These are phyloP conservation scores for Holothuria leucospilota DNA, from an alignment of 53 echinoderm and acorn worm species.

Conservation along the genomic window DNA sequence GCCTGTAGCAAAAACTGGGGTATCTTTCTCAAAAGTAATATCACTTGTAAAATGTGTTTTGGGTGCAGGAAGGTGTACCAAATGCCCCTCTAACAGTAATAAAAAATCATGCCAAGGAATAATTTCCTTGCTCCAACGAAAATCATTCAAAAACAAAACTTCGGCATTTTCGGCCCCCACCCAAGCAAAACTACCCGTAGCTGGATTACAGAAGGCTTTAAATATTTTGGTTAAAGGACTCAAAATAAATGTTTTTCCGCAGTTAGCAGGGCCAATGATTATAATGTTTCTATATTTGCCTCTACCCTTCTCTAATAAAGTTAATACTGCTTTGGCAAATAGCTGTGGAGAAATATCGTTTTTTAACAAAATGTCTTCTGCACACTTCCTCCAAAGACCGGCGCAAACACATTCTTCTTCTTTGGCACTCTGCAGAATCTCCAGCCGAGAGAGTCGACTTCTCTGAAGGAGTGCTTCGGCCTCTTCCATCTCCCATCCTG, in stretches of 20 bases:
- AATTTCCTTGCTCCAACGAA: conserved; percentile 34
- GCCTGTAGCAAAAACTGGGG: conserved; percentile 49
- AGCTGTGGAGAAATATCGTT: neutral
- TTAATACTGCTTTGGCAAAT: conserved; percentile 37
- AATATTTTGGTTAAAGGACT: conserved; percentile 40
- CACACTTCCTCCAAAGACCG: conserved; percentile 45
- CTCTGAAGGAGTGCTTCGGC: conserved; percentile 28
- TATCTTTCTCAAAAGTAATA: conserved; percentile 39
- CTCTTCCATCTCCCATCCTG: conserved; percentile 47
- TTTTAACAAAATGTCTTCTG: neutral
- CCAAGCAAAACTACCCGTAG: conserved; percentile 7
- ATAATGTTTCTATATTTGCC: conserved; percentile 50
- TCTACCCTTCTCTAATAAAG: conserved; percentile 26
- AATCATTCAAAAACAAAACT: conserved; percentile 51
- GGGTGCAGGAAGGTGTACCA: conserved; percentile 47
- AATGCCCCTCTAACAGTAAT: conserved; percentile 35
- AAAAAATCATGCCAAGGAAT: conserved; percentile 38
- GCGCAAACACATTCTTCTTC: conserved; percentile 26
- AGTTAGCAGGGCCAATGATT: conserved; percentile 60
- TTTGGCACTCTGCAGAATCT: conserved; percentile 23
- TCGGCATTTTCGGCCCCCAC: conserved; percentile 30
- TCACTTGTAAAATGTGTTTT: conserved; percentile 52
- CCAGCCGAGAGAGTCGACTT: conserved; percentile 3
- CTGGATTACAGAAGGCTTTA: conserved; percentile 15
- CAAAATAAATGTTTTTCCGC: conserved; percentile 48